Percentiles rank a stretch among this genome's conserved stretches.
These are phyloP conservation scores for Drosophila falleni DNA, from an alignment of 2,888 invertebrate species.

Conservation along the genomic window DNA sequence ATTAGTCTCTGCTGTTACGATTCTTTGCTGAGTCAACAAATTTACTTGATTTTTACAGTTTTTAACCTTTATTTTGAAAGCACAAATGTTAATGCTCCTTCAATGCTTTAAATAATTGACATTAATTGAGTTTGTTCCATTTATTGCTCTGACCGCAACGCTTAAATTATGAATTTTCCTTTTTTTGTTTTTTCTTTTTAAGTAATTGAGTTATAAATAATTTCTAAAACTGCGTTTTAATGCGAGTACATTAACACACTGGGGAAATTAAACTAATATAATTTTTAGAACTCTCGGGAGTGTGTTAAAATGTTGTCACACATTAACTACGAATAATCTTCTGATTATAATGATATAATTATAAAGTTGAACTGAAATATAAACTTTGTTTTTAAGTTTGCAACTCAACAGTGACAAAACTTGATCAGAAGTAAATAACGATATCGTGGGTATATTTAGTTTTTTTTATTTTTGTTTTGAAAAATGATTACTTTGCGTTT, in stretches of 20 bases:
- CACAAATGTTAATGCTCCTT: conserved; percentile 13
- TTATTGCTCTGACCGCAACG: background rate
- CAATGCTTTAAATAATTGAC: conserved; percentile 9
- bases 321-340: background rate
- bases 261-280: conserved; percentile 7
- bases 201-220: conserved; percentile 7
- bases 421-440: background rate
- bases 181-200: background rate
- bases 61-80: conserved; percentile 4
- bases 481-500: background rate
- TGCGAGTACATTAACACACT: background rate
- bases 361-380: background rate
- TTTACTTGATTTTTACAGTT: background rate
- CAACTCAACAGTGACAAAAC: conserved; percentile 1
- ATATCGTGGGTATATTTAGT: background rate
- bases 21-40: background rate
- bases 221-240: background rate
- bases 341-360: background rate
- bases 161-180: background rate
- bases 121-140: conserved; percentile 11
- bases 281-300: conserved; percentile 4
- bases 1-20: background rate
- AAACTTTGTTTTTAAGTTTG: background rate
- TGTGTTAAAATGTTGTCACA: conserved; percentile 1
- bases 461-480: background rate